Percentiles rank a stretch among this genome's conserved stretches.
phyloP scores from a whole-genome alignment of 2,888 invertebrate genomes.

The Dermolepida albohirtum region DNA sequence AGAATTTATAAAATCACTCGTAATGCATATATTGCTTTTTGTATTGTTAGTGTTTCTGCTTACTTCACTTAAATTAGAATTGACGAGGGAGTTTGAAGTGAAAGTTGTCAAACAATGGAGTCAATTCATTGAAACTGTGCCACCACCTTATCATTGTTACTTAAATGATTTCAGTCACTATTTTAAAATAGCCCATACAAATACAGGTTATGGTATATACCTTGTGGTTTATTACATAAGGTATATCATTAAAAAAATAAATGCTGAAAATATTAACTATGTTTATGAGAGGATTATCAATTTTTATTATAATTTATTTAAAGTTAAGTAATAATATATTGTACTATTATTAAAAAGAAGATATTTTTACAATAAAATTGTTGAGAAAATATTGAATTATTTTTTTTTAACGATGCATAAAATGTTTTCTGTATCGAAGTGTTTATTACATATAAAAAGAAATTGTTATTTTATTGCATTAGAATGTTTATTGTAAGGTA shows the following conservation, averaged over 20 bases:
- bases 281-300: slow-evolving; percentile 20
- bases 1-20: slow-evolving; percentile 41
- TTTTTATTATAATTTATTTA: slow-evolving; percentile 27
- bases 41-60: slow-evolving; percentile 49
- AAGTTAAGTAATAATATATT: slow-evolving; percentile 7
- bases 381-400: slow-evolving; percentile 14
- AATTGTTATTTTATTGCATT: too few relatives aligned
- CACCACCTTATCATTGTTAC: slow-evolving; percentile 48
- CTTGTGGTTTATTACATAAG: slow-evolving; percentile 23
- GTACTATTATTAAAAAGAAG: neutral
- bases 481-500: too few relatives aligned
- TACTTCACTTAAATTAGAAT: slow-evolving; percentile 52
- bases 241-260: slow-evolving; percentile 6
- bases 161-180: slow-evolving; percentile 47
- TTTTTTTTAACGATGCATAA: neutral
- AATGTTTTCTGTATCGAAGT: too few relatives aligned
- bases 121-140: slow-evolving; percentile 47
- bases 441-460: too few relatives aligned
- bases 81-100: slow-evolving; percentile 50
- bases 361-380: slow-evolving; percentile 32
- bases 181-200: slow-evolving; percentile 17
- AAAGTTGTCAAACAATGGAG: slow-evolving; percentile 47
- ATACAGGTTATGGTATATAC: slow-evolving; percentile 33
- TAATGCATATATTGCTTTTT: slow-evolving; percentile 43
- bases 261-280: slow-evolving; percentile 27